Base-by-base conservation (phyloP, 2,797 vertebrate genomes). In the Halcyon chelicuti region DNA sequence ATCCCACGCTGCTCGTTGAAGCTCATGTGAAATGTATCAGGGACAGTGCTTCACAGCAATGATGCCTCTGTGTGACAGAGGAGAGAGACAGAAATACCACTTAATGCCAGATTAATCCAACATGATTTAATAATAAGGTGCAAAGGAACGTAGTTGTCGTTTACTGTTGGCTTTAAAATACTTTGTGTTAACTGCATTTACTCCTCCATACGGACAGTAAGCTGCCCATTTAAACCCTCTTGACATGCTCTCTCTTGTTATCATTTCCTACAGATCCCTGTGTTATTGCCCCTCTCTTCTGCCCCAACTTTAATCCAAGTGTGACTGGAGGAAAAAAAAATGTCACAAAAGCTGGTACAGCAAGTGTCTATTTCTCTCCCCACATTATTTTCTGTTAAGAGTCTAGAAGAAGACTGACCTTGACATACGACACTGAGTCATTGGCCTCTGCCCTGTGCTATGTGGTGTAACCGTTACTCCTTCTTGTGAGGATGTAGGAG, bases 51-150 rank as follows among this genome's bases (percentile, higher is more conserved):
- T 92, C 94, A 89, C 28, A 49, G 74, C 72, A 88, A 57, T 47
- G 72, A 96, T 86, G 80, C 82, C 87, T 95, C 96, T 47, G 17
- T 12, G 22, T 86, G 76, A 86, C 65, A 22, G 49, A 83, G 88
- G 81, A 91, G 67, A 90, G 84, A 91, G 94, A 90, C 93, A 96
- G 90, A 95, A 94, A 68, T 74, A 77, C 67, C 92, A 93, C 94
- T 96, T 97, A 97, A 94, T 93, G 78, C 73, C 12, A 5, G 75
- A 95, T 97, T 96, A 97, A 96, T 97, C 88, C 88, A 78, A 72
- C 35, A 46, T 2, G 0, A 93, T 96, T 96, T 96, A 96, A 95
- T 71, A 95, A 92, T 55, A 61, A 89, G 88, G 46, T 42, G 20
- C 82, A 94, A 96, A 95, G 11, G 77, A 93, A 81, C 61, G 9